Evolutionary conservation across 1,140 invertebrate genomes (phyloP), one percentile per base, ranked within the genome.

Genomic region (Cydia strobilella): DNA sequence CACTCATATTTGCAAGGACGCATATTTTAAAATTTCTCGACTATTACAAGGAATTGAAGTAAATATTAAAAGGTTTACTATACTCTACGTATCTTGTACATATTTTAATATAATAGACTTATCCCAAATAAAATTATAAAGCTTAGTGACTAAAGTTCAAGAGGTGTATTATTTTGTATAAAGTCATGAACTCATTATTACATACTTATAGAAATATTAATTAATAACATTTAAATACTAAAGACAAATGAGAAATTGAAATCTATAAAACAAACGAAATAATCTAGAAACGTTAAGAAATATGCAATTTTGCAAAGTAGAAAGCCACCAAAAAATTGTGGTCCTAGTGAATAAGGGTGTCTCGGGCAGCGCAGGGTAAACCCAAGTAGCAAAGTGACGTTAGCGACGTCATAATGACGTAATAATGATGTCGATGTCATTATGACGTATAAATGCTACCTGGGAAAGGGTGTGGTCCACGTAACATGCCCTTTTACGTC

Each of bases 21-120:
- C 51, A 54, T 54, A 54, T 54, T 23, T 59, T 59, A 59, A 1
- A 59, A 9, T 59, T 59, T 59, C 54, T 59, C n/a, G 54, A 59
- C 7, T 54, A 54, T 59, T 23, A 59, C 18, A 59, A 59, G 54
- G 54, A 59, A 59, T 59, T 59, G 54, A 59, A 23, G 23, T 54
- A 59, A 59, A 59, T 23, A 23, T 23, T 59, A 23, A 59, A 59
- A 3, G 20, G 18, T 54, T 18, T 18, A 54, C 51, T 54, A 54
- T 45, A 45, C 51, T 18, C 51, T 54, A 54, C 51, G 13, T 54
- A 59, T 59, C 54, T 59, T 59, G 54, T 59, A 59, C 54, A 59
- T 59, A 59, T 51, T 51, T 18, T 51, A 23, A 23, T 59, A 7
- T 13, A 6, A 54, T 54, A 23, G 54, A 10, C 18, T 59, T 59